These are phyloP conservation scores for Sitodiplosis mosellana DNA, from an alignment of 1,140 invertebrate genomes.

Conservation along the genomic window DNA sequence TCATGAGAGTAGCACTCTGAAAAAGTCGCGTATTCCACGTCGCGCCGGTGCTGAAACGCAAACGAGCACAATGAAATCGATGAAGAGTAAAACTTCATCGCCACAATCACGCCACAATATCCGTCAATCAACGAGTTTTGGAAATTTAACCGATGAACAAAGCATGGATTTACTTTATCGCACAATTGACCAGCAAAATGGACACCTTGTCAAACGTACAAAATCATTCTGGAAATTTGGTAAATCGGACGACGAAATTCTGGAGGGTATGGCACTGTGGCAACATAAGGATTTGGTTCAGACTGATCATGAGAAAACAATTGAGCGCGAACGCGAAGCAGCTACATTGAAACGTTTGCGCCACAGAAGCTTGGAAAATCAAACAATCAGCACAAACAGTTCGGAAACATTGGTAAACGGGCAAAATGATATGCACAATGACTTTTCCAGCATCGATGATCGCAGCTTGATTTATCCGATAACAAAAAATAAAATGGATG, in stretches of 20 bases:
- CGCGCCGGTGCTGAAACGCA: neutral
- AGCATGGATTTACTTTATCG: neutral
- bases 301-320: constrained; percentile 26
- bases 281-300: constrained; percentile 60
- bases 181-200: constrained; percentile 13
- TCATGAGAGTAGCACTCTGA: neutral
- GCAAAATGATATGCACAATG: neutral
- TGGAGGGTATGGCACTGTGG: constrained; percentile 71
- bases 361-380: constrained; percentile 1
- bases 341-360: constrained; percentile 5
- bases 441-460: neutral
- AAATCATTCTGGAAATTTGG: constrained; percentile 74
- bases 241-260: constrained; percentile 42
- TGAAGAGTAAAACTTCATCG: constrained; percentile 25
- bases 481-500: constrained; percentile 1
- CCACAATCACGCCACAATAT: constrained; percentile 31
- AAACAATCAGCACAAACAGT: constrained; percentile 24
- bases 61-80: constrained; percentile 18
- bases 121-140: constrained; percentile 25
- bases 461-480: neutral
- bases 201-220: constrained; percentile 49
- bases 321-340: constrained; percentile 13
- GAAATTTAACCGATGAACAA: constrained; percentile 27
- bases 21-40: neutral
- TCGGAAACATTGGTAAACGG: constrained; percentile 22